A percentile compares a stretch with the other conserved stretches of the same genome.
phyloP scores from a whole-genome alignment of 2,888 invertebrate species.

The Mactromeris polynyma region DNA sequence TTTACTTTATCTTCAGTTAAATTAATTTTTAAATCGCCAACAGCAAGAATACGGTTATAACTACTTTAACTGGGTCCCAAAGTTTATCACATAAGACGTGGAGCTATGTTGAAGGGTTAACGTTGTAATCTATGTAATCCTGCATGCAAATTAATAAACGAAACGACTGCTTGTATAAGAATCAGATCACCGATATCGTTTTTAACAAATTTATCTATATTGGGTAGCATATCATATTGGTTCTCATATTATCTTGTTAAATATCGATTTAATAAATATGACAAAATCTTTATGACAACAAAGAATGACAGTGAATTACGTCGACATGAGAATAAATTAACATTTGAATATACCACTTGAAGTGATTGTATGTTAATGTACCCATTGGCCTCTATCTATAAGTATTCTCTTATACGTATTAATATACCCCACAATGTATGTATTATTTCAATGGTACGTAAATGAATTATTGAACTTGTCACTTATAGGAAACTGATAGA shows the following conservation, averaged over 20 bases:
- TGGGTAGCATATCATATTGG: background rate
- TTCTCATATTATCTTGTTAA: background rate
- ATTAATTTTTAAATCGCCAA: no score
- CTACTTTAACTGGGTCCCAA: no score
- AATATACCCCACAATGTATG: no score
- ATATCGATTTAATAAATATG: constrained; percentile 27
- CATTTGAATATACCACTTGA: constrained; percentile 24
- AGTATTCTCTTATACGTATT: no score
- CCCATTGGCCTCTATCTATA: no score
- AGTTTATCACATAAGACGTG: background rate
- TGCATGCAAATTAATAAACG: background rate
- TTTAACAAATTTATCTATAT: background rate
- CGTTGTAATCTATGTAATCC: background rate
- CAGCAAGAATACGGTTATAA: no score
- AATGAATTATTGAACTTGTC: no score
- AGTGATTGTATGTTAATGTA: background rate
- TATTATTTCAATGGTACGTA: no score
- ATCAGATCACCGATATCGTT: background rate
- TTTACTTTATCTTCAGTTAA: no score
- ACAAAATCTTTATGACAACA: constrained; percentile 40
- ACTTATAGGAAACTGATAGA: no score
- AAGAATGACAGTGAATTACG: constrained; percentile 31
- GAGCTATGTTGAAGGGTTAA: background rate
- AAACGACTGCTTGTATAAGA: background rate
- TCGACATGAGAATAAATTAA: constrained; percentile 46